A percentile compares a stretch with the other conserved stretches of the same genome.
These are phyloP conservation scores for cattle (Bos taurus) DNA, from an alignment of 2,113 vertebrate genomes.

Conservation along the genomic window DNA sequence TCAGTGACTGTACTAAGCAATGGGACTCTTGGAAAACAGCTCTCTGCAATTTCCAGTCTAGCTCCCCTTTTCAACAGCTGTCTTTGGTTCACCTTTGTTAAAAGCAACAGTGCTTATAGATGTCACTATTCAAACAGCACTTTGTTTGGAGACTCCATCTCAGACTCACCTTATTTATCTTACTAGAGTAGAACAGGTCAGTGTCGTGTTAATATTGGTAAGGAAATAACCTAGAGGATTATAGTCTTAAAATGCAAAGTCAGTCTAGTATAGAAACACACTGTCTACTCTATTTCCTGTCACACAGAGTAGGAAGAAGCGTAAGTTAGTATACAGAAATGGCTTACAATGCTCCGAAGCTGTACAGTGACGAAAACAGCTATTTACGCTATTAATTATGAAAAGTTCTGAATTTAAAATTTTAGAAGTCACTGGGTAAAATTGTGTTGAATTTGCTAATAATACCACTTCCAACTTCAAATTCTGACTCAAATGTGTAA, in stretches of 20 bases:
- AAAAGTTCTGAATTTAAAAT: slow-evolving; percentile 51
- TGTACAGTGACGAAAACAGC: background rate
- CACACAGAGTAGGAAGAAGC: background rate
- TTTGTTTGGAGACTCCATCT: slow-evolving; percentile 61
- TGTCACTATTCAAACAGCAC: slow-evolving; percentile 66
- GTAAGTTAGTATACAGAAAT: background rate
- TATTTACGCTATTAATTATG: background rate
- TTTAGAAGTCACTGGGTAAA: slow-evolving; percentile 36
- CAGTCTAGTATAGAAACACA: slow-evolving; percentile 59
- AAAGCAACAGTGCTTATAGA: slow-evolving; percentile 58
- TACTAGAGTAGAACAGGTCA: slow-evolving; percentile 49
- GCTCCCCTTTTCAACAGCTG: slow-evolving; percentile 33
- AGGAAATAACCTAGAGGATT: slow-evolving; percentile 58
- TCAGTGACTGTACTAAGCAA: background rate
- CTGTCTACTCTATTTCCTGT: slow-evolving; percentile 34
- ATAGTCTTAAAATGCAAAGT: slow-evolving; percentile 48
- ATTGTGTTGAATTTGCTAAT: slow-evolving; percentile 54
- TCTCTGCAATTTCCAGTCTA: slow-evolving; percentile 56
- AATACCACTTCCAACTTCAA: slow-evolving; percentile 44
- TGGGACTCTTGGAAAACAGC: background rate
- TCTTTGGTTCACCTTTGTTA: slow-evolving; percentile 65
- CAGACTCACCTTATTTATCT: slow-evolving; percentile 59
- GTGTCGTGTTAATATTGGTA: slow-evolving; percentile 67
- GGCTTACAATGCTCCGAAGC: background rate
- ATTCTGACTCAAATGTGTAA: slow-evolving; percentile 57